phyloP scores from a whole-genome alignment of 2,888 invertebrate species.

The Stenichneumon culpator region DNA sequence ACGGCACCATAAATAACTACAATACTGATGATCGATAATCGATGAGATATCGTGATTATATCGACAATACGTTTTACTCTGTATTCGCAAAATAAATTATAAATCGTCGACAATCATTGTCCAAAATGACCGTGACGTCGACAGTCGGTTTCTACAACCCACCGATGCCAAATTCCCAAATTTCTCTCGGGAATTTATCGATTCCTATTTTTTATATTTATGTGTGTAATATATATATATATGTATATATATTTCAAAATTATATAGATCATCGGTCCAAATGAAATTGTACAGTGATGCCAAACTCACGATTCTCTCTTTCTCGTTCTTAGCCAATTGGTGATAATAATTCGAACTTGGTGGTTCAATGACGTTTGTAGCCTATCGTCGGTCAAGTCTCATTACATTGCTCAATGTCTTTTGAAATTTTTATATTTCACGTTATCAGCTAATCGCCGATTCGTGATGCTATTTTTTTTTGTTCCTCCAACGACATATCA shows the following conservation, averaged over 20 bases:
- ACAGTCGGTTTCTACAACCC: conserved; percentile 45
- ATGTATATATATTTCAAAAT: conserved; percentile 46
- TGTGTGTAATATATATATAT: conserved; percentile 28
- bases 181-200: conserved; percentile 26
- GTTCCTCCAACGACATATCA: conserved; percentile 25
- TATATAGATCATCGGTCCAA: conserved; percentile 41
- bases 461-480: conserved; percentile 17
- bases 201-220: conserved; percentile 27
- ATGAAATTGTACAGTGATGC: conserved; percentile 83
- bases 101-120: conserved; percentile 42
- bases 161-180: conserved; percentile 51
- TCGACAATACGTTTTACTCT: conserved; percentile 18
- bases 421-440: conserved; percentile 12
- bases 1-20: conserved; percentile 77
- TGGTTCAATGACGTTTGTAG: conserved; percentile 75
- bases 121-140: conserved; percentile 48
- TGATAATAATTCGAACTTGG: conserved; percentile 79
- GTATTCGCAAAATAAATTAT: conserved; percentile 26
- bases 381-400: conserved; percentile 36
- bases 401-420: conserved; percentile 38
- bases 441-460: conserved; percentile 11
- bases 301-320: conserved; percentile 82
- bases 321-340: conserved; percentile 79
- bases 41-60: conserved; percentile 31
- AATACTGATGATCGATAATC: conserved; percentile 61